phyloP scores from a whole-genome alignment of 2,113 vertebrate genomes.

The Triplophysa dalaica region DNA sequence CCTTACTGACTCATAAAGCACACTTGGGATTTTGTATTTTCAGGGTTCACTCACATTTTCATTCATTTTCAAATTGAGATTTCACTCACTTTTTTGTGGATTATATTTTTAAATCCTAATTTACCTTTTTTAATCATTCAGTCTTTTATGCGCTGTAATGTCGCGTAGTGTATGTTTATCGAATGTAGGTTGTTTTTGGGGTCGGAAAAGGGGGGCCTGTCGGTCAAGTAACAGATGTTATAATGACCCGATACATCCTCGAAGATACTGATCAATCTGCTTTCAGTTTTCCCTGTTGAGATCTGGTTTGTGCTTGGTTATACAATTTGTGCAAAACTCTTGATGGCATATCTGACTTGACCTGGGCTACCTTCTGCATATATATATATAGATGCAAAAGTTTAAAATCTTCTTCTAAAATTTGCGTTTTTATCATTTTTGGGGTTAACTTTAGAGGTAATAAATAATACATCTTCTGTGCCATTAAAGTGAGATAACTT shows the following conservation, averaged over 20 bases:
- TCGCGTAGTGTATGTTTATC: not conserved
- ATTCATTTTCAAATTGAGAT: no score
- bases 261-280: not conserved
- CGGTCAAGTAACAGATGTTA: conserved; percentile 11
- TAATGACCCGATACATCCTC: conserved; percentile 5
- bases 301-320: conserved; percentile 3
- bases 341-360: not conserved
- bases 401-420: no score
- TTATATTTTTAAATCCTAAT: not conserved
- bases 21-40: not conserved
- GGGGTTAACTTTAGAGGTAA: no score
- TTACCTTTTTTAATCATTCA: not conserved
- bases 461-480: no score
- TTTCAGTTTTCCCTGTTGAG: not conserved
- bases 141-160: not conserved
- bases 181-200: not conserved
- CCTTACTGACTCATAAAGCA: conserved; percentile 8
- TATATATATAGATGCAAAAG: no score
- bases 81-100: not conserved
- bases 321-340: conserved; percentile 4
- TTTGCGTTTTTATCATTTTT: no score
- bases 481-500: no score
- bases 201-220: not conserved
- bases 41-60: no score
- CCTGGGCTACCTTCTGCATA: not conserved